Conservation (phyloP, 2,888 invertebrate species). For the Seladonia tumulorum region DNA sequence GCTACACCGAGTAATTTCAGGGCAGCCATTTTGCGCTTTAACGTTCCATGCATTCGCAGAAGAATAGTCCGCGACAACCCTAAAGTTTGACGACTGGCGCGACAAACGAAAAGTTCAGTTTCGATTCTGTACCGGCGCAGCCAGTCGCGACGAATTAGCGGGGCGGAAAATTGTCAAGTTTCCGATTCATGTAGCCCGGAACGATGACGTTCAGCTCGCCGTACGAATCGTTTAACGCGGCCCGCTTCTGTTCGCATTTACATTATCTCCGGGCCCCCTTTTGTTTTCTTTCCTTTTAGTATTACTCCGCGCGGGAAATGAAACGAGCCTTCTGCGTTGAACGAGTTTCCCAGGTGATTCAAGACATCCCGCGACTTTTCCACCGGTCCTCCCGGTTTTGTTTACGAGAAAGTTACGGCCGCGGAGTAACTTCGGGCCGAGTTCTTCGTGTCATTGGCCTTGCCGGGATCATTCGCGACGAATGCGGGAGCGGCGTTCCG, state of each 20-base stretch:
- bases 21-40: neutral
- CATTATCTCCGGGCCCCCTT: neutral
- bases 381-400: conserved; percentile 29
- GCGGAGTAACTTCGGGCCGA: conserved; percentile 25
- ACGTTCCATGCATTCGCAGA: neutral
- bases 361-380: conserved; percentile 11
- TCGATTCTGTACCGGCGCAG: neutral
- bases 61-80: neutral
- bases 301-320: neutral
- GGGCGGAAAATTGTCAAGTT: neutral
- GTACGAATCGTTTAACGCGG: neutral
- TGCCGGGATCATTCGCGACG: conserved; percentile 33
- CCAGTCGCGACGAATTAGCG: neutral
- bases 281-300: neutral
- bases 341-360: conserved; percentile 19
- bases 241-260: neutral
- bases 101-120: neutral
- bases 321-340: conserved; percentile 7
- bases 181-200: neutral
- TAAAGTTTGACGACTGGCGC: neutral
- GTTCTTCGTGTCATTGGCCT: conserved; percentile 47
- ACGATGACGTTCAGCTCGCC: neutral
- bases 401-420: conserved; percentile 44
- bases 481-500: conserved; percentile 28
- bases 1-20: neutral